Conservation (phyloP, 2,888 invertebrate species). For the Troides aeacus region DNA sequence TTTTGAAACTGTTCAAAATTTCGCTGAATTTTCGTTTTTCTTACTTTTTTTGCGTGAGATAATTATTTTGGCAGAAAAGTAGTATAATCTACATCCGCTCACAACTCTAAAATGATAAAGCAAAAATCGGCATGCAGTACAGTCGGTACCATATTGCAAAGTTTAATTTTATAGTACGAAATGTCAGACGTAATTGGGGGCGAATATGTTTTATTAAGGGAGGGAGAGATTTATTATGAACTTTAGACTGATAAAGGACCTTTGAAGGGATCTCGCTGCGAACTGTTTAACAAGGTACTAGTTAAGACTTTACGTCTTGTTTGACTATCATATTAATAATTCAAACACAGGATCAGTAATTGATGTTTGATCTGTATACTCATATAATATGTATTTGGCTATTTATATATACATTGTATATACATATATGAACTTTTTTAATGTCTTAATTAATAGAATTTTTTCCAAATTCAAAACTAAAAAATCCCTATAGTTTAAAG, state of each 20-base stretch:
- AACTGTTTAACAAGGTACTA: conserved; percentile 50
- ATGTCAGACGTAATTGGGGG: conserved; percentile 51
- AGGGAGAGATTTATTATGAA: conserved; percentile 53
- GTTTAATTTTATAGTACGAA: conserved; percentile 29
- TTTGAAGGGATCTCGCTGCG: conserved; percentile 53
- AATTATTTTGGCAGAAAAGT: no score
- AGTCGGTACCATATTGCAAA: not conserved
- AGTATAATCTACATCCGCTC: no score
- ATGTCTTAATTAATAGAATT: not conserved
- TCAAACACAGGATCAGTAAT: conserved; percentile 28
- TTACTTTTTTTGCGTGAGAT: no score
- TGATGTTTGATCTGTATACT: conserved; percentile 16
- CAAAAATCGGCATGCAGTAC: not conserved
- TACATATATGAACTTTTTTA: not conserved
- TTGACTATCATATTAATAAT: conserved; percentile 41
- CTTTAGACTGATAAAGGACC: conserved; percentile 54
- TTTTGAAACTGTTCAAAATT: no score
- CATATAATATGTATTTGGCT: not conserved
- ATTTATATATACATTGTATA: not conserved
- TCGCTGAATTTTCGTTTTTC: no score
- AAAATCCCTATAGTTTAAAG: no score
- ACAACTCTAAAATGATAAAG: no score
- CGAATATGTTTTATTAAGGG: conserved; percentile 50
- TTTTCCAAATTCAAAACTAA: no score
- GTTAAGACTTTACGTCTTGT: conserved; percentile 47